Percentiles rank a stretch among this genome's conserved stretches.
These are phyloP conservation scores for Ricordea florida DNA, from an alignment of 92 coral and sea anemone genomes.

Conservation along the genomic window DNA sequence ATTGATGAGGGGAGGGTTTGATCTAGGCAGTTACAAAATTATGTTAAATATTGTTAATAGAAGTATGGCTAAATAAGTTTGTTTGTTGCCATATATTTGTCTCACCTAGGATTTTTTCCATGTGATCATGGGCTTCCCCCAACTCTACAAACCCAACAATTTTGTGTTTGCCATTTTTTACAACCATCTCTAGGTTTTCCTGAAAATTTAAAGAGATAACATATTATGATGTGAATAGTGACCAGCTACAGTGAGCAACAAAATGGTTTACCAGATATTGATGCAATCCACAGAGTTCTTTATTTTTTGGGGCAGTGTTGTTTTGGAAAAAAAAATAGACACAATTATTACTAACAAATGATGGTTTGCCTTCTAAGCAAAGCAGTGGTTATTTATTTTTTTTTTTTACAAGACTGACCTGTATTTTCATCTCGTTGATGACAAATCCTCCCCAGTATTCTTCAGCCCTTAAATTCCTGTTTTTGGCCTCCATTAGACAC, in stretches of 20 bases:
- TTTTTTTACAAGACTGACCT: conserved; percentile 23
- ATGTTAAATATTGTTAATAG: no score
- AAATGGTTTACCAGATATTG: not conserved
- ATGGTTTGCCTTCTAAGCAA: not conserved
- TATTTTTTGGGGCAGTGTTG: no score
- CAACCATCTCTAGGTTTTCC: conserved; percentile 22
- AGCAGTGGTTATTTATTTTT: no score
- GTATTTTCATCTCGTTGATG: conserved; percentile 66
- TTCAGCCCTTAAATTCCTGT: conserved; percentile 27
- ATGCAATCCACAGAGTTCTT: no score
- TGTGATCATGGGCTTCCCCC: conserved; percentile 11
- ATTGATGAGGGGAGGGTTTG: no score
- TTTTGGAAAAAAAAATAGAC: no score
- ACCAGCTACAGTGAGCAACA: not conserved
- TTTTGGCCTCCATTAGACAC: conserved; percentile 62
- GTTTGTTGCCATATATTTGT: not conserved
- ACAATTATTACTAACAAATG: not conserved
- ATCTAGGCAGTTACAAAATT: not conserved
- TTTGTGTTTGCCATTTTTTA: conserved; percentile 7
- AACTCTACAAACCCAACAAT: conserved; percentile 4
- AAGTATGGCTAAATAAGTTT: not conserved
- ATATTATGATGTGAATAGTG: not conserved
- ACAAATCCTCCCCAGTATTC: conserved; percentile 70
- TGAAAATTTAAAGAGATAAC: not conserved
- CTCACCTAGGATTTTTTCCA: conserved; percentile 1